These are phyloP conservation scores for Beroe forskalii DNA, from an alignment of 37 sponge, comb jelly and placozoan genomes.

Conservation along the genomic window DNA sequence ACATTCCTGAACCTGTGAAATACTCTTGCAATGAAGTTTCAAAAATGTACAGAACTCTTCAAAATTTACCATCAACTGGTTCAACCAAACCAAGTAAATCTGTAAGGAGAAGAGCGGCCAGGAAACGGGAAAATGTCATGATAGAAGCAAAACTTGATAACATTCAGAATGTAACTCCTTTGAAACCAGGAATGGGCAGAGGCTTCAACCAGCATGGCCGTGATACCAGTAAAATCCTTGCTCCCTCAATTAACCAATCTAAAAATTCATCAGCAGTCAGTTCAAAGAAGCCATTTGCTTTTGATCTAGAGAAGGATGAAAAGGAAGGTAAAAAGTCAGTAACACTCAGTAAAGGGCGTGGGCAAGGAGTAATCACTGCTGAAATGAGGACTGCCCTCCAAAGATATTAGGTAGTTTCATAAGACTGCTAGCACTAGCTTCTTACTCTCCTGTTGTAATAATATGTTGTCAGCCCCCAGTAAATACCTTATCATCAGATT, in stretches of 20 bases:
- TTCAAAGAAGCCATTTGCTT: background rate
- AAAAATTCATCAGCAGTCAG: background rate
- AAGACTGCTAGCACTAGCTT: too few species aligned
- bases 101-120: background rate
- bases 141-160: background rate
- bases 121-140: background rate
- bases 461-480: too few species aligned
- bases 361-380: background rate
- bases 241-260: background rate
- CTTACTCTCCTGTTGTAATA: background rate
- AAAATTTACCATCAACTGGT: background rate
- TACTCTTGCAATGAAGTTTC: background rate
- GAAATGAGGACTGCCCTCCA: background rate
- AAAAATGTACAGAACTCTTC: background rate
- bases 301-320: background rate
- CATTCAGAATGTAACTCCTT: background rate
- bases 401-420: too few species aligned
- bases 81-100: conserved; percentile 4
- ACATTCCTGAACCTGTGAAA: background rate
- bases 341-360: background rate
- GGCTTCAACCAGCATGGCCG: conserved; percentile 1
- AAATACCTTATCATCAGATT: background rate
- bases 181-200: conserved; percentile 50
- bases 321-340: background rate
- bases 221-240: background rate